Base-by-base conservation (phyloP, 2,888 invertebrate species). In the Protonemura montana region DNA sequence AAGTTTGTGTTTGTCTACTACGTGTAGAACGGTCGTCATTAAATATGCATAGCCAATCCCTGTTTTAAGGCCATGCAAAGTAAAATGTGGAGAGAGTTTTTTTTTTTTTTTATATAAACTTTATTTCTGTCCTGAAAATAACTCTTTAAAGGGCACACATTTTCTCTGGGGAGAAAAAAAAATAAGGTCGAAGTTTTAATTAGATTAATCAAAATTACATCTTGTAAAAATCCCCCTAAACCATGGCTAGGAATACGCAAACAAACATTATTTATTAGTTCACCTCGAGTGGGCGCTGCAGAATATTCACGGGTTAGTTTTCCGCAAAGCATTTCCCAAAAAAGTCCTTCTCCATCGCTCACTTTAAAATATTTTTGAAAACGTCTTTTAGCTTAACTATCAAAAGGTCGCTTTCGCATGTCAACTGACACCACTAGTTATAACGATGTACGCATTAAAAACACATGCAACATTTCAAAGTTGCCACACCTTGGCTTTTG, bases 191-290 rank as follows among this genome's bases (percentile, higher is more conserved):
- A 59, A 59, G 59, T 59, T 59, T 59, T 59, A 59, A 59, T 59
- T 59, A 59, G 59, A 59, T 59, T 59, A 59, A 59, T 59, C 59
- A 59, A 59, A 59, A 59, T 59, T 59, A 59, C 59, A 21, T 59
- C 59, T 59, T 59, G 16, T 59, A 59, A 35, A 35, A 35, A 21
- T 21, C 59, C 59, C 59, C 13, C 21, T 21, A 3, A 7, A 21
- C 59, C 21, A 59, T 59, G 59, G 59, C 59, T 10, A 59, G 59
- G 59, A 59, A 59, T 59, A 21, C 59, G 21, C 21, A 59, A 59
- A 59, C 59, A 59, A 59, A 59, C 59, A 59, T 59, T 59, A 2
- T 21, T 59, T 59, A 16, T 59, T 21, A 59, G 16, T 21, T 7
- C 59, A 21, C 21, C 59, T 59, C 16, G 59, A 59, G 35, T 35